Evolutionary conservation across 1,140 invertebrate species (phyloP).

Genomic region (Drosophila neocordata): DNA sequence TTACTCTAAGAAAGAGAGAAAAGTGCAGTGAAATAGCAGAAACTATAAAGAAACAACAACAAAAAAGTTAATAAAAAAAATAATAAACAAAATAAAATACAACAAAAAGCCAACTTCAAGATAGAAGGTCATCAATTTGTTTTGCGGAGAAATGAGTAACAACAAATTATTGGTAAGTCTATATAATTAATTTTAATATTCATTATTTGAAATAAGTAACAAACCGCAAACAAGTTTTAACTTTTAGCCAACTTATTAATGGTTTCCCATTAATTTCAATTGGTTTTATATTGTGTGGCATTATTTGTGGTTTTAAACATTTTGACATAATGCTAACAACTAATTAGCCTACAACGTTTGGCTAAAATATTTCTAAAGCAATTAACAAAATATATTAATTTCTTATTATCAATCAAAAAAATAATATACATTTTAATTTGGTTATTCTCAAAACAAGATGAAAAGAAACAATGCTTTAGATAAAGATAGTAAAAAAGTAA

Average conservation of each 20-base stretch:
- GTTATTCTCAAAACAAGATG: neutral
- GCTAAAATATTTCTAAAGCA: neutral
- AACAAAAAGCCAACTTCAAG: constrained; percentile 28
- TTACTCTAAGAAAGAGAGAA: constrained; percentile 40
- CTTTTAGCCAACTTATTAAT: constrained; percentile 13
- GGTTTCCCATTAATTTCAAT: constrained; percentile 47
- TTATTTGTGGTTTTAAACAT: constrained; percentile 19
- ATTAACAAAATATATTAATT: no score
- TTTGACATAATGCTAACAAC: constrained; percentile 17
- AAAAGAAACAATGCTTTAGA: neutral
- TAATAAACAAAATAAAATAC: constrained; percentile 16
- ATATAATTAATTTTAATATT: constrained; percentile 9
- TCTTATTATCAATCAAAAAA: no score
- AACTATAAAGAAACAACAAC: constrained; percentile 46
- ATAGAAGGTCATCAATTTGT: constrained; percentile 43
- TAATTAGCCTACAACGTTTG: neutral
- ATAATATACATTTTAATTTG: no score
- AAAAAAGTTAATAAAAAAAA: constrained; percentile 49
- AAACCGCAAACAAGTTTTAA: constrained; percentile 43
- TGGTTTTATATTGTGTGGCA: constrained; percentile 32
- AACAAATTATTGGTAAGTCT: constrained; percentile 74
- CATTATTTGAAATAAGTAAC: neutral
- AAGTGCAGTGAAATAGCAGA: constrained; percentile 21
- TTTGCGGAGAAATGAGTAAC: constrained; percentile 80
- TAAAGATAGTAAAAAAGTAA: neutral